Percentiles rank a stretch among this genome's conserved stretches.
These are phyloP conservation scores for Sitta europaea DNA, from an alignment of 2,113 vertebrate genomes.

Conservation along the genomic window DNA sequence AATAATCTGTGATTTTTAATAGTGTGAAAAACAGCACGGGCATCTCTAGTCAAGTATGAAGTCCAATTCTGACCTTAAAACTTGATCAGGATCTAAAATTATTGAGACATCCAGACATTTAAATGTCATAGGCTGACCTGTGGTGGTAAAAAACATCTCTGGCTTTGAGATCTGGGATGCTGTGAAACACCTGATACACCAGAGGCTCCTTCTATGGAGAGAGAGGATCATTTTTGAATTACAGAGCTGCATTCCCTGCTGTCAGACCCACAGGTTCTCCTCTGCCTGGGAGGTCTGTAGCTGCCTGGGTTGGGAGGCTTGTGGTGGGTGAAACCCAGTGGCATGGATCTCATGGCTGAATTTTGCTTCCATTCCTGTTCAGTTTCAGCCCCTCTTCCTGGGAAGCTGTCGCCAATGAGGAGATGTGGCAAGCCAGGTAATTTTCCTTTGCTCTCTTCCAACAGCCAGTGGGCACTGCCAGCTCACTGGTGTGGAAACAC, in stretches of 20 bases:
- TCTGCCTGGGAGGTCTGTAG: background rate
- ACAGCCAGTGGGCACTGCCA: background rate
- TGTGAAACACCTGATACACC: background rate
- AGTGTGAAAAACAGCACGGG: background rate
- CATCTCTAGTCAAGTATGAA: background rate
- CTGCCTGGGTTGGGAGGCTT: background rate
- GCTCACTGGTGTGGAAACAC: background rate
- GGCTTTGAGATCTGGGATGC: background rate
- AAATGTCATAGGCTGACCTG: background rate
- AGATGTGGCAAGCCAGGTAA: conserved; percentile 99
- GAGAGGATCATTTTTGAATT: background rate
- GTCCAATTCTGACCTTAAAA: background rate
- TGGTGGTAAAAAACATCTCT: background rate
- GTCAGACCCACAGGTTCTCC: background rate
- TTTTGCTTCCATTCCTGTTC: conserved; percentile 18
- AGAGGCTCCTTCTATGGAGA: background rate
- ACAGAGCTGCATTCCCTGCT: background rate
- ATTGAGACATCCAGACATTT: background rate
- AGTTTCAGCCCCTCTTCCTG: conserved; percentile 91
- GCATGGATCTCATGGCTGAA: background rate
- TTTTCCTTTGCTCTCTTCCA: background rate
- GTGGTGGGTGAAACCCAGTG: background rate
- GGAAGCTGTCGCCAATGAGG: conserved; percentile 95
- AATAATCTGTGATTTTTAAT: background rate
- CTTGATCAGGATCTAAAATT: background rate